Conservation (phyloP, 1,140 invertebrate genomes). For the Cheumatopsyche charites region DNA sequence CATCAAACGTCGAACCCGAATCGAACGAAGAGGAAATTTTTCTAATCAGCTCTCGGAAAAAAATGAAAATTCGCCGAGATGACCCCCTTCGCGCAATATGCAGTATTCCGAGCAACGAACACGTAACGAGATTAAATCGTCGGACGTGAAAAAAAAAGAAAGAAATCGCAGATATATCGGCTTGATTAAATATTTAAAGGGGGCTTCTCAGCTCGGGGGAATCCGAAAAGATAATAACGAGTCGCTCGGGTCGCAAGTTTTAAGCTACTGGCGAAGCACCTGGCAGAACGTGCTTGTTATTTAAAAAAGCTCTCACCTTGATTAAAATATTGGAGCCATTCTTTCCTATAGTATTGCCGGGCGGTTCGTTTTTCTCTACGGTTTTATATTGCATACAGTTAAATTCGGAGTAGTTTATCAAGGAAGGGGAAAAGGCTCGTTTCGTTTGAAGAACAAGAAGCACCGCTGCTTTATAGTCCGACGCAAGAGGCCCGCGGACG, state of each 20-base stretch:
- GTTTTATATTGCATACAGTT: background rate
- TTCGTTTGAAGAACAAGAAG: background rate
- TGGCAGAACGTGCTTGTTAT: constrained; percentile 23
- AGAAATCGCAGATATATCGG: constrained; percentile 20
- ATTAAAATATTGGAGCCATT: constrained; percentile 20
- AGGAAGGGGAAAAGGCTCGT: background rate
- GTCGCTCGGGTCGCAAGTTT: constrained; percentile 15
- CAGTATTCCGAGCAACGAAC: background rate
- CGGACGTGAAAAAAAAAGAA: too few relatives aligned
- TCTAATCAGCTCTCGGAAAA: too few relatives aligned
- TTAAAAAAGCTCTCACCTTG: constrained; percentile 25
- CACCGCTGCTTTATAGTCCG: constrained; percentile 1
- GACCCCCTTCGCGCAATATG: background rate
- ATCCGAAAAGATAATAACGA: constrained; percentile 9
- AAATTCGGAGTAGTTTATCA: constrained; percentile 9
- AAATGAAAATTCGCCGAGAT: too few relatives aligned
- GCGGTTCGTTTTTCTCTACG: too few relatives aligned
- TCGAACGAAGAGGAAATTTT: too few relatives aligned
- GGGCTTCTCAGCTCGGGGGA: background rate
- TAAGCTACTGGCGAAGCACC: constrained; percentile 13
- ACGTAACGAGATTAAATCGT: background rate
- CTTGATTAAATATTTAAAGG: constrained; percentile 23
- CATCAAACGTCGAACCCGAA: too few relatives aligned
- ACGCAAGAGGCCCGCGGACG: background rate
- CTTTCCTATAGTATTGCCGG: background rate